Base-by-base conservation (phyloP, 2,888 invertebrate genomes). In the Esperia sulphurella region DNA sequence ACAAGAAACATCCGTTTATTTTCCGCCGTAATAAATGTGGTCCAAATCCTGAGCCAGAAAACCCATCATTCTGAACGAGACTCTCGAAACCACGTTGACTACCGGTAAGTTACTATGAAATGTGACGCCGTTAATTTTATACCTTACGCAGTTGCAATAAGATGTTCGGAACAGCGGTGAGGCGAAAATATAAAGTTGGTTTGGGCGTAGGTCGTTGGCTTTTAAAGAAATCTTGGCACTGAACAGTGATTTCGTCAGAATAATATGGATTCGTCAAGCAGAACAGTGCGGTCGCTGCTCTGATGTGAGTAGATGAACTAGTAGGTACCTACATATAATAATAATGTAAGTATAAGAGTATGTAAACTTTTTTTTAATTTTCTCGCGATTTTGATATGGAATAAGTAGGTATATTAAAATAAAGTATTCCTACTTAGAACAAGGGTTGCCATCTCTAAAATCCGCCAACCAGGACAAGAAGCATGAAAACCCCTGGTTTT, bases 221-320 rank as follows among this genome's bases (percentile, higher is more conserved):
- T 79, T 77, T 71, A 75, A 81, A 82, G 77, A 83, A 83, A 84
- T 82, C 80, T 86, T 86, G 85, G 85, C 84, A 86, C 71, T 71
- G 61, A 71, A 63, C 68, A 55, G 61, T 69, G 76, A 78, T 83
- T 84, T 83, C 84, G 81, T 83, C 83, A 84, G 76, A 75, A 71
- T 67, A 66, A 71, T 67, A 66, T 73, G 76, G 77, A 78, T 79
- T 78, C 74, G 82, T 83, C 78, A 79, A 79, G 77, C 78, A 77
- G 75, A 82, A 79, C 76, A 5, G 31, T 31, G 31, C 31, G 9
- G 31, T 10, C 31, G 31, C 8, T 10, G 31, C 31, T 31, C 31
- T 31, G 8, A 31, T 10, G 9, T 31, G 10, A 8, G 31, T 7
- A 31, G 9, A 2, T 31, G 10, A 31, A 31, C 8, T 7, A 31